These are phyloP conservation scores for Rhinoderma darwinii DNA, from an alignment of 2,113 vertebrate genomes.

Conservation along the genomic window DNA sequence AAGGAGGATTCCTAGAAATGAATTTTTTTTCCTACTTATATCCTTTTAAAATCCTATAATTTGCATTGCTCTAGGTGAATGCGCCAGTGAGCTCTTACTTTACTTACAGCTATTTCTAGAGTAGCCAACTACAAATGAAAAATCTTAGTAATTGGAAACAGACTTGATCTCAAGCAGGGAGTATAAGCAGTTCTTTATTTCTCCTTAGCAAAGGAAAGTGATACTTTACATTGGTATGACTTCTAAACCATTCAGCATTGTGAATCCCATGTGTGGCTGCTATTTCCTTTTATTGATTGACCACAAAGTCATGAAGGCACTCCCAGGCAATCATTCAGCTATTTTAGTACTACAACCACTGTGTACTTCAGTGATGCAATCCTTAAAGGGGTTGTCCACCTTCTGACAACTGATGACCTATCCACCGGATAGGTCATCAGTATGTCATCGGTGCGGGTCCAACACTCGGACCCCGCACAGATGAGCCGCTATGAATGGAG, in stretches of 20 bases:
- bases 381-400: too few relatives aligned
- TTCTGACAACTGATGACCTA: too few relatives aligned
- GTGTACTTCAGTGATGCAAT: background rate
- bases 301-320: conserved; percentile 24
- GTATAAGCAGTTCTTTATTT: background rate
- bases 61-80: background rate
- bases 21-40: background rate
- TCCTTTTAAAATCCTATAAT: background rate
- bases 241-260: conserved; percentile 15
- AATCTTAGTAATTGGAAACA: background rate
- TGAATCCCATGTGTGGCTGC: conserved; percentile 25
- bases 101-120: background rate
- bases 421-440: too few relatives aligned
- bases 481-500: too few relatives aligned
- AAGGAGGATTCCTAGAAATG: background rate
- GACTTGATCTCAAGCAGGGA: background rate
- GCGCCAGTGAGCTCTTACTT: background rate
- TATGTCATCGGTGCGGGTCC: too few relatives aligned
- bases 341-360: background rate
- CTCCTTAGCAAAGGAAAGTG: conserved; percentile 12
- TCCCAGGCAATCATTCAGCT: conserved; percentile 16
- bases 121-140: background rate
- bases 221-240: background rate
- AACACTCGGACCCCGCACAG: too few relatives aligned
- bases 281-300: conserved; percentile 44